Evolutionary conservation across 2,888 invertebrate genomes (phyloP).

Genomic region (Zygaena filipendulae): DNA sequence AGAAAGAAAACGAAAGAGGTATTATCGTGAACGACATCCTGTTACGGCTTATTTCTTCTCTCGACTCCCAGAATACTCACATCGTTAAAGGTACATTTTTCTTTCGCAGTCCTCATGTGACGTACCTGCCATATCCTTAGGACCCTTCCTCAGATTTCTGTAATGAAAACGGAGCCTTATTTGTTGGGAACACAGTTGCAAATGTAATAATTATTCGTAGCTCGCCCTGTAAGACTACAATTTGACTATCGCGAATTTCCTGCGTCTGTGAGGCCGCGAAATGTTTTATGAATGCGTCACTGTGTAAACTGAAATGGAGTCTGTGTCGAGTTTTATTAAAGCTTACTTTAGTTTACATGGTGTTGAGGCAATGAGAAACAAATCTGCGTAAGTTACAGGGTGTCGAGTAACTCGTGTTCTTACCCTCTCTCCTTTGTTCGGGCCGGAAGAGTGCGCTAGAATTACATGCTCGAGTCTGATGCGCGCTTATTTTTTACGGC

Average conservation of each 20-base stretch:
- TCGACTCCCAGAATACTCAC: slow-evolving; percentile 57
- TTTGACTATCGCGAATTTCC: slow-evolving; percentile 69
- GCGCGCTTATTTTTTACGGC: slow-evolving; percentile 68
- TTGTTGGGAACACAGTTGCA: slow-evolving; percentile 52
- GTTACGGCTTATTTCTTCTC: slow-evolving; percentile 65
- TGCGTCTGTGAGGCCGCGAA: slow-evolving; percentile 40
- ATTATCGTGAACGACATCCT: slow-evolving; percentile 66
- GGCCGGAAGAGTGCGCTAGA: slow-evolving; percentile 68
- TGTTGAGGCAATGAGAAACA: slow-evolving; percentile 52
- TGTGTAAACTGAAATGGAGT: slow-evolving; percentile 32
- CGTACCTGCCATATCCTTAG: slow-evolving; percentile 50
- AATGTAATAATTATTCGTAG: slow-evolving; percentile 61
- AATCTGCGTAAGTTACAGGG: slow-evolving; percentile 67
- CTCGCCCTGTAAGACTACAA: slow-evolving; percentile 65
- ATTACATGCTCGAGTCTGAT: slow-evolving; percentile 68
- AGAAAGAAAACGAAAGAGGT: slow-evolving; percentile 53
- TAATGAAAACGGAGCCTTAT: slow-evolving; percentile 58
- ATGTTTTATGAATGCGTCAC: slow-evolving; percentile 34
- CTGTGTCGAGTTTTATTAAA: slow-evolving; percentile 26
- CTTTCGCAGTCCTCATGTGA: slow-evolving; percentile 62
- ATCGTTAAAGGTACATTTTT: slow-evolving; percentile 68
- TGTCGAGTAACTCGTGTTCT: slow-evolving; percentile 70
- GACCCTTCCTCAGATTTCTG: slow-evolving; percentile 41
- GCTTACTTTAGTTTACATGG: slow-evolving; percentile 37
- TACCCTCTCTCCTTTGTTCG: slow-evolving; percentile 68